Conservation (phyloP, 2,113 vertebrate genomes). For the Poecile atricapillus region DNA sequence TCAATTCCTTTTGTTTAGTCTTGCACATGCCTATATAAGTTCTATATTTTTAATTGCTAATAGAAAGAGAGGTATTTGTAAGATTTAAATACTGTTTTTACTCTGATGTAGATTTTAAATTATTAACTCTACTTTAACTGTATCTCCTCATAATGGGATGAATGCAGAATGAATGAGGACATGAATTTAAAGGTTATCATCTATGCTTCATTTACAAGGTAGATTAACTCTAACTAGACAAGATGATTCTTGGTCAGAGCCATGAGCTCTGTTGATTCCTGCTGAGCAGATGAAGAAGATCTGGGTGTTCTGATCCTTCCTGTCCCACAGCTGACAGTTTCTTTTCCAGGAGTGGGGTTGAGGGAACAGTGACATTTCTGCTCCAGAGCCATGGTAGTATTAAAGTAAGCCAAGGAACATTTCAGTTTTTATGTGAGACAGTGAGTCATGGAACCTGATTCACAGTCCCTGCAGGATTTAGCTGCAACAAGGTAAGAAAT, state of each 20-base stretch:
- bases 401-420: background rate
- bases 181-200: background rate
- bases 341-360: background rate
- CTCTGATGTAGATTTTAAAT: background rate
- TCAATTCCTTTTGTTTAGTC: background rate
- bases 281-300: background rate
- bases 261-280: background rate
- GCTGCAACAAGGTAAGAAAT: background rate
- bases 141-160: background rate
- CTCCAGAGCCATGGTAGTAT: background rate
- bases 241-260: background rate
- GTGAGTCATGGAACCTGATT: background rate
- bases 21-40: background rate
- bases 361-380: background rate
- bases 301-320: rapidly evolving
- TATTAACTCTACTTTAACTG: background rate
- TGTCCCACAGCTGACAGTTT: background rate
- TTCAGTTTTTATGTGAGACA: background rate
- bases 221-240: background rate
- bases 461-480: background rate
- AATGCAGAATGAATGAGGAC: background rate
- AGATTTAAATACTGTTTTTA: background rate
- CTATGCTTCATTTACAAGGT: background rate
- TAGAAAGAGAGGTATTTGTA: background rate
- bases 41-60: background rate